phyloP scores from a whole-genome alignment of 2,888 invertebrate species.

The Iphiclides podalirius region DNA sequence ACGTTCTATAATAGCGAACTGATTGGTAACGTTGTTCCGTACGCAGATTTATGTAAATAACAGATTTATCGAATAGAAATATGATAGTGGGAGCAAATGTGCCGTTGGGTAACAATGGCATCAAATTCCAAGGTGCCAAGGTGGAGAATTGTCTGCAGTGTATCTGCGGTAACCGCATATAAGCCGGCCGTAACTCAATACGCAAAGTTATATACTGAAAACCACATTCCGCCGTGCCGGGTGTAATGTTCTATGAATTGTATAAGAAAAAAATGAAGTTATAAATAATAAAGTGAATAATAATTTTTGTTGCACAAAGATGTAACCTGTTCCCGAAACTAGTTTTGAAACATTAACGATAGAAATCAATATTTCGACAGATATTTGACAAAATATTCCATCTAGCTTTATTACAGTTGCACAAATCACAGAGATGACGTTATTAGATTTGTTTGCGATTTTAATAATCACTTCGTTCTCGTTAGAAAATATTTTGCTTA shows the following conservation, averaged over 20 bases:
- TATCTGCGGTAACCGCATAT: conserved; percentile 6
- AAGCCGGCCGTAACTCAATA: conserved; percentile 17
- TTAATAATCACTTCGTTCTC: neutral
- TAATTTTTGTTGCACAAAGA: neutral
- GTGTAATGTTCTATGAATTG: conserved; percentile 26
- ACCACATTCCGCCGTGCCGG: conserved; percentile 28
- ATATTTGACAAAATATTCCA: neutral
- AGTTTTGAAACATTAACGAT: neutral
- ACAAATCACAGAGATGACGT: neutral
- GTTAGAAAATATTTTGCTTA: neutral
- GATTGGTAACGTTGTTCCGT: no score
- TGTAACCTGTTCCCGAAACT: neutral
- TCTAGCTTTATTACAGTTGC: neutral
- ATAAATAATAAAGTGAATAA: neutral
- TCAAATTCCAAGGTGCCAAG: conserved; percentile 2
- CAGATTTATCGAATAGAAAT: neutral
- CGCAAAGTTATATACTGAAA: conserved; percentile 21
- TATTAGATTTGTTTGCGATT: neutral
- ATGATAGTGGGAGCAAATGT: neutral
- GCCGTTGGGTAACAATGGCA: neutral
- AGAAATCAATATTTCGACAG: neutral
- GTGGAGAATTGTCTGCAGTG: conserved; percentile 10
- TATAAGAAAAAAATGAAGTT: conserved; percentile 1
- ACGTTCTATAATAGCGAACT: no score
- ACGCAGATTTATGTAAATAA: neutral